A percentile compares a stretch with the other conserved stretches of the same genome.
Evolutionary conservation across 2,113 vertebrate genomes (phyloP).

Genomic region (Oryzias woworae): DNA sequence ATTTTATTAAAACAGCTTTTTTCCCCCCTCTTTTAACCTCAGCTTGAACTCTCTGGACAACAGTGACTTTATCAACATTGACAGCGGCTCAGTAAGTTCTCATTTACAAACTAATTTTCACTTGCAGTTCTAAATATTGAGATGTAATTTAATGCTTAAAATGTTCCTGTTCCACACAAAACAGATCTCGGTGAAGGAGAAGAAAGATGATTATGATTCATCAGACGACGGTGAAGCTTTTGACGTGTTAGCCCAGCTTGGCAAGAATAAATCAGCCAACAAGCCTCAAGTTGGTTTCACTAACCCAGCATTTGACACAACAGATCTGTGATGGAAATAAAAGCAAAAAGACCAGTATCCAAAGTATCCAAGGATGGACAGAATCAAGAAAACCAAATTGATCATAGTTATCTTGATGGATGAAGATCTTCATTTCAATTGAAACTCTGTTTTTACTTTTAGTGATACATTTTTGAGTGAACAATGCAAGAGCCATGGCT

Average conservation of each 20-base stretch:
- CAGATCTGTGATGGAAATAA: constrained; percentile 79
- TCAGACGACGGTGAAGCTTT: constrained; percentile 71
- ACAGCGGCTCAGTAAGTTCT: constrained; percentile 62
- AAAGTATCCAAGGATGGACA: constrained; percentile 8
- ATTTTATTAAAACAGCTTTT: neutral
- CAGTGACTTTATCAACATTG: constrained; percentile 44
- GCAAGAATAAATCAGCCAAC: constrained; percentile 7
- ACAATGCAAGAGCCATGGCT: neutral
- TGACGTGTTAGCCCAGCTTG: constrained; percentile 70
- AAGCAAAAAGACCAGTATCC: neutral
- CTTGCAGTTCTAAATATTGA: neutral
- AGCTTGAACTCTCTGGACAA: constrained; percentile 87
- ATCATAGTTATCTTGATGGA: neutral
- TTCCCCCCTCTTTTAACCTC: constrained; percentile 18
- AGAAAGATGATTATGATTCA: constrained; percentile 11
- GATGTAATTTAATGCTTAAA: constrained; percentile 3
- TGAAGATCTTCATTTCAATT: neutral
- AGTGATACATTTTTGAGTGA: neutral
- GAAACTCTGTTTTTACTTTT: neutral
- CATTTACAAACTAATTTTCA: constrained; percentile 2
- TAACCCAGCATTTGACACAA: constrained; percentile 79
- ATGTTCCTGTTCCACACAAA: neutral
- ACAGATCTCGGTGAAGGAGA: constrained; percentile 59
- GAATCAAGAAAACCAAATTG: constrained; percentile 21
- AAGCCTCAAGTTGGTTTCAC: constrained; percentile 5